A percentile compares a stretch with the other conserved stretches of the same genome.
phyloP scores from a whole-genome alignment of 2,888 invertebrate genomes.

The Strigamia transsilvanica region DNA sequence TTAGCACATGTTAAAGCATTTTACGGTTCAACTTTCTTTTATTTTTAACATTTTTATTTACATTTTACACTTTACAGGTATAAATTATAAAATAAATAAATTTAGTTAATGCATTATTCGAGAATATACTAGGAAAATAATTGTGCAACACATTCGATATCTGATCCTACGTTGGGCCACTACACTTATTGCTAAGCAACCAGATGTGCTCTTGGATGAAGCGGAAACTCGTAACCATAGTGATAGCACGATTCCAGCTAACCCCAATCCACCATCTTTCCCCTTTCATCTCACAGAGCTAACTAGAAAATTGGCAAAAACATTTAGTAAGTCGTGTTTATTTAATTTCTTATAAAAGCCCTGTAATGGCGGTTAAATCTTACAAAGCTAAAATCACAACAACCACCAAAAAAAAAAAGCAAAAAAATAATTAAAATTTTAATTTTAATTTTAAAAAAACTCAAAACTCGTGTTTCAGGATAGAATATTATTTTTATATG shows the following conservation, averaged over 20 bases:
- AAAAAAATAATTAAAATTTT: too few species aligned
- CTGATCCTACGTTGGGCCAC: slow-evolving; percentile 22
- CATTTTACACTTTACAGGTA: too few species aligned
- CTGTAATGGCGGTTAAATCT: background rate
- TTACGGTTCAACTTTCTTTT: background rate
- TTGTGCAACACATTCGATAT: slow-evolving; percentile 28
- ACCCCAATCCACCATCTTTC: background rate
- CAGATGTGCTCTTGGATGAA: slow-evolving; percentile 39
- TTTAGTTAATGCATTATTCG: slow-evolving; percentile 9
- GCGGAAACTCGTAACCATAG: slow-evolving; percentile 36
- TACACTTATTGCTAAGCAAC: slow-evolving; percentile 42
- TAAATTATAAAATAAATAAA: background rate
- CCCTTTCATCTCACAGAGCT: background rate
- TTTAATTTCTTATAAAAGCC: background rate
- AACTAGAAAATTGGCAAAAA: slow-evolving; percentile 11
- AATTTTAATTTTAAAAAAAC: too few species aligned
- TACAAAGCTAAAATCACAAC: too few species aligned
- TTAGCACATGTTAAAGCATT: background rate
- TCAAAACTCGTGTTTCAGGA: background rate
- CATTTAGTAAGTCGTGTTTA: background rate
- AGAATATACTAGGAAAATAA: background rate
- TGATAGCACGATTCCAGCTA: slow-evolving; percentile 1
- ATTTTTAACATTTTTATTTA: background rate
- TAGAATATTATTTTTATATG: too few species aligned
- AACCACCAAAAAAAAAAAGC: background rate